These are phyloP conservation scores for Daphoenositta chrysoptera DNA, from an alignment of 2,113 vertebrate species.

Conservation along the genomic window DNA sequence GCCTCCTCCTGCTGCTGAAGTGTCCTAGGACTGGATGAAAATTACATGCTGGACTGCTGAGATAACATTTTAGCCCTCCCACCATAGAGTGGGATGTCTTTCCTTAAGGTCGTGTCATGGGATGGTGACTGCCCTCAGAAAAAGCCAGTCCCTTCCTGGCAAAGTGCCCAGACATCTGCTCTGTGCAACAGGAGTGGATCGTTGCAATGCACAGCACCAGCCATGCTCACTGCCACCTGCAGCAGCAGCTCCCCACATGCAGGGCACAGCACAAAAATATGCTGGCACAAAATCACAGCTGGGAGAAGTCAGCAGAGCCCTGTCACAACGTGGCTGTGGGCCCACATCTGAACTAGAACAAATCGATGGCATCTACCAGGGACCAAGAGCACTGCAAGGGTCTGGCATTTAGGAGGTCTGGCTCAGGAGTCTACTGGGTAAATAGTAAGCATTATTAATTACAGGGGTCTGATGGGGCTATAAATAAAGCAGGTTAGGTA, in stretches of 20 bases:
- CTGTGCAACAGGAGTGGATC: not conserved
- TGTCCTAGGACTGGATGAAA: not conserved
- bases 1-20: not conserved
- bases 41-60: not conserved
- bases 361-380: not conserved
- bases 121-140: not conserved
- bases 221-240: not conserved
- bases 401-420: not conserved
- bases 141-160: not conserved
- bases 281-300: not conserved
- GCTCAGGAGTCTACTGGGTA: not conserved
- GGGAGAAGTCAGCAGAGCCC: not conserved
- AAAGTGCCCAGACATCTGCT: not conserved
- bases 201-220: accelerated
- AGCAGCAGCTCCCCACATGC: not conserved
- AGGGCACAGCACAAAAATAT: not conserved
- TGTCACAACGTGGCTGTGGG: not conserved
- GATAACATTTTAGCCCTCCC: not conserved
- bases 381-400: not conserved
- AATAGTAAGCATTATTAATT: not conserved
- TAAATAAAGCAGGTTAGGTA: not conserved
- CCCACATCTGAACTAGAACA: not conserved
- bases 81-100: not conserved
- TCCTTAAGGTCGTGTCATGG: not conserved
- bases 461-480: not conserved